Evolutionary conservation across 2,888 invertebrate genomes (phyloP).

Genomic region (Biston stratarius): DNA sequence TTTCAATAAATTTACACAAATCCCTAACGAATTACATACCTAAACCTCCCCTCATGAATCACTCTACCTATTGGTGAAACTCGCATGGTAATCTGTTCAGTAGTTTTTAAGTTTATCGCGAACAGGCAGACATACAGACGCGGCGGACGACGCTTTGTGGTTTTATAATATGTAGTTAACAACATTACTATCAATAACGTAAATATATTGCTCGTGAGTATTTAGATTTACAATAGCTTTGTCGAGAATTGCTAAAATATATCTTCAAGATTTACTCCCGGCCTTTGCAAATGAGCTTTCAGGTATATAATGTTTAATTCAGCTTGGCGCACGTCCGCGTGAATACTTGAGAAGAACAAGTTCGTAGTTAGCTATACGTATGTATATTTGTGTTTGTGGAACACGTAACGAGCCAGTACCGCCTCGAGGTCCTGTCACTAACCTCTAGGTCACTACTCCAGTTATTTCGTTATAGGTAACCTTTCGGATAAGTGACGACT

Average conservation of each 20-base stretch:
- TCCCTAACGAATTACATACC: no score
- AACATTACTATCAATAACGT: no score
- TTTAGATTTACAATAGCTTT: not conserved
- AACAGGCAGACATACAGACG: no score
- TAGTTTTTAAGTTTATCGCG: no score
- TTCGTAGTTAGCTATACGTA: not conserved
- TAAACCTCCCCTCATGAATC: no score
- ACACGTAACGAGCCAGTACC: not conserved
- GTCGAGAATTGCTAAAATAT: not conserved
- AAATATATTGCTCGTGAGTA: not conserved
- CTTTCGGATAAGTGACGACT: conserved; percentile 13
- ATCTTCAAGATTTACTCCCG: not conserved
- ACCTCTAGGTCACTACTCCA: conserved; percentile 22
- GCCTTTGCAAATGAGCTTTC: conserved; percentile 16
- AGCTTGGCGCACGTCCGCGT: not conserved
- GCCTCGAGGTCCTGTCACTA: conserved; percentile 8
- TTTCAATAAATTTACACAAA: no score
- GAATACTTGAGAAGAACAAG: not conserved
- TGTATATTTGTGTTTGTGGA: not conserved
- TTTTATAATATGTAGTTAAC: no score
- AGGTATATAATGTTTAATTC: conserved; percentile 5
- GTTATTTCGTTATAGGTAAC: conserved; percentile 13
- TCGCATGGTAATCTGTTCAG: no score
- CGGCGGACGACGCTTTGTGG: no score
- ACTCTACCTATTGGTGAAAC: no score